A percentile compares a stretch with the other conserved stretches of the same genome.
Evolutionary conservation across 1,140 invertebrate species (phyloP).

Genomic region (Calephelis virginiensis): DNA sequence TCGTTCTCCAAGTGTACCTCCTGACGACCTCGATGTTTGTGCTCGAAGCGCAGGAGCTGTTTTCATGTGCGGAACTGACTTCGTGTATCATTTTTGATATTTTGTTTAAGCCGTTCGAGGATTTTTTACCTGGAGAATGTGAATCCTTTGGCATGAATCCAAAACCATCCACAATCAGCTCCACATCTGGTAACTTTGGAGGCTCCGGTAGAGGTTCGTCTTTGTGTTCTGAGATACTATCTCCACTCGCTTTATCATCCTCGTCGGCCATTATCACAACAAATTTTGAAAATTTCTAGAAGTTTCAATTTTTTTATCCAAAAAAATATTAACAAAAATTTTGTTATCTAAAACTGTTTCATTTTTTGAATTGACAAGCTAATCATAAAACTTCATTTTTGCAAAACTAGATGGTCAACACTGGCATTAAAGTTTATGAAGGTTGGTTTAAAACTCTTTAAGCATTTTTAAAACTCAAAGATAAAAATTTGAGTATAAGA

Average conservation of each 20-base stretch:
- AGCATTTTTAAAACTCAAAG: too few species aligned
- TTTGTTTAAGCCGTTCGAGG: constrained; percentile 28
- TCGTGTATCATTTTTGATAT: constrained; percentile 36
- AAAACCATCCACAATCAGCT: constrained; percentile 63
- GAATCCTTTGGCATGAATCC: constrained; percentile 61
- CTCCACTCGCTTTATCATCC: constrained; percentile 51
- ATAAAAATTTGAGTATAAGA: too few species aligned
- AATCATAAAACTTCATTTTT: not conserved
- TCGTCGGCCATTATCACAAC: constrained; percentile 53
- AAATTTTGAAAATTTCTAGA: constrained; percentile 31
- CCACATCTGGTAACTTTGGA: constrained; percentile 54
- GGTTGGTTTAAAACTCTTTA: too few species aligned
- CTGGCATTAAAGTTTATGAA: too few species aligned
- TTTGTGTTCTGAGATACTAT: constrained; percentile 35
- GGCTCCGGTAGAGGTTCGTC: constrained; percentile 31
- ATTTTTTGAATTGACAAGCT: constrained; percentile 1
- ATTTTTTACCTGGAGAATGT: not conserved
- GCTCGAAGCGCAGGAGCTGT: constrained; percentile 57
- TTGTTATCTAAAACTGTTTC: constrained; percentile 3
- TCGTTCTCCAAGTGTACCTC: constrained; percentile 83
- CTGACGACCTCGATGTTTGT: constrained; percentile 69
- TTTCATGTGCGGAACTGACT: constrained; percentile 21
- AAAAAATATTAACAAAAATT: constrained; percentile 33
- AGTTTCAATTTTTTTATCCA: constrained; percentile 30
- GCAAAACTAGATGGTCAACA: not conserved